Conservation (phyloP, 2,113 vertebrate genomes). For the Aix galericulata region DNA sequence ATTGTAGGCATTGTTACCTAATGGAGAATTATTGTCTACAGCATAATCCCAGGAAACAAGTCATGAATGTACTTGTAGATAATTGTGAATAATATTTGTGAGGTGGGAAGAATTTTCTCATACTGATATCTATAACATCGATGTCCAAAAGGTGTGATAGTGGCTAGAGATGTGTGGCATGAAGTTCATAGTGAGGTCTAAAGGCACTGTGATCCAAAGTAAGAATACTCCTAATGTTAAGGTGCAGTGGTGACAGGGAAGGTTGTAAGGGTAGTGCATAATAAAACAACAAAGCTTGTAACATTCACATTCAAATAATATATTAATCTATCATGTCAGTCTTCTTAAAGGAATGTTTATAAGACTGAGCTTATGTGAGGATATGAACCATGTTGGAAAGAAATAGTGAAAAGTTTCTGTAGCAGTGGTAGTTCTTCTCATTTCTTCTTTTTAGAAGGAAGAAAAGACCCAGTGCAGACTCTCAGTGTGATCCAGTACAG, state of each 20-base stretch:
- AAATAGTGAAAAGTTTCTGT: background rate
- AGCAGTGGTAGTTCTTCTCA: background rate
- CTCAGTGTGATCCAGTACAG: background rate
- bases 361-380: background rate
- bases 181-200: background rate
- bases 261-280: background rate
- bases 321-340: background rate
- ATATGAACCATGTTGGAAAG: background rate
- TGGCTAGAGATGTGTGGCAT: background rate
- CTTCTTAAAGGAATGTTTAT: background rate
- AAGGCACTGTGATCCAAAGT: background rate
- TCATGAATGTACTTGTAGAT: background rate
- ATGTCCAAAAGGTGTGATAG: background rate
- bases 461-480: background rate
- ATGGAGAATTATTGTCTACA: background rate
- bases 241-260: background rate
- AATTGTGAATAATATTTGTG: background rate
- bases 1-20: rapidly evolving
- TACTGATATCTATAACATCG: background rate
- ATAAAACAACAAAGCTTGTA: background rate
- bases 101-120: background rate
- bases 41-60: background rate
- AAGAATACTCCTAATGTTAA: background rate
- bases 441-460: background rate
- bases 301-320: background rate